A percentile compares a stretch with the other conserved stretches of the same genome.
These are phyloP conservation scores for Daktulosphaira vitifoliae DNA, from an alignment of 1,140 invertebrate species.

Conservation along the genomic window DNA sequence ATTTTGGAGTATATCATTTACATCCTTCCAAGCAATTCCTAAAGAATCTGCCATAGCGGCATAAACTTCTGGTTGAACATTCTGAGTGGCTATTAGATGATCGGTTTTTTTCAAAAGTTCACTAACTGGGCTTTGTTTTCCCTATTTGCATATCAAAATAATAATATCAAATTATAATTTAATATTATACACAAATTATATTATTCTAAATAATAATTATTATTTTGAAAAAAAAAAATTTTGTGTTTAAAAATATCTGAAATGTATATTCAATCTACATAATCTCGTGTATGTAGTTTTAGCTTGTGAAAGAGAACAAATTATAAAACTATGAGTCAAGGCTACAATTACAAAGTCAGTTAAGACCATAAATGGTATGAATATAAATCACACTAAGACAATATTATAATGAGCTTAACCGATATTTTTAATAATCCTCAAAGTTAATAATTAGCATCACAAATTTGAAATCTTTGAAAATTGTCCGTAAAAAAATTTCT, in stretches of 20 bases:
- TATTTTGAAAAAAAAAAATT: too few relatives aligned
- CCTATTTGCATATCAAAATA: constrained; percentile 49
- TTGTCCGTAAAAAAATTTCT: too few relatives aligned
- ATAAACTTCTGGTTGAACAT: constrained; percentile 66
- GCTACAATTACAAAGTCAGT: background rate
- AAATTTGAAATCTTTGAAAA: too few relatives aligned
- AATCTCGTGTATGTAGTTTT: too few relatives aligned
- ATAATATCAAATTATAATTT: background rate
- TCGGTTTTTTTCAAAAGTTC: constrained; percentile 79
- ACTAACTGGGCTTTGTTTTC: constrained; percentile 82
- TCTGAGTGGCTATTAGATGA: constrained; percentile 66
- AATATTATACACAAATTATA: too few relatives aligned
- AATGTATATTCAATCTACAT: too few relatives aligned
- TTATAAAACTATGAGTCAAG: constrained; percentile 1
- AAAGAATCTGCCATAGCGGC: constrained; percentile 85
- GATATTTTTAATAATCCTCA: background rate
- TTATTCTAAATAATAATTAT: too few relatives aligned
- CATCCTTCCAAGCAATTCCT: constrained; percentile 77
- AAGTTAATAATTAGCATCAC: too few relatives aligned
- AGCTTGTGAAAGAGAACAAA: background rate
- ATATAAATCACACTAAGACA: background rate
- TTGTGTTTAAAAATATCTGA: too few relatives aligned
- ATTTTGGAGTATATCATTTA: constrained; percentile 68
- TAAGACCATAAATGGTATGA: constrained; percentile 25
- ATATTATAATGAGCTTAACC: background rate